Evolutionary conservation across 2,113 vertebrate genomes (phyloP), one percentile per base, ranked within the genome.

Genomic region (Dasyornis broadbenti): DNA sequence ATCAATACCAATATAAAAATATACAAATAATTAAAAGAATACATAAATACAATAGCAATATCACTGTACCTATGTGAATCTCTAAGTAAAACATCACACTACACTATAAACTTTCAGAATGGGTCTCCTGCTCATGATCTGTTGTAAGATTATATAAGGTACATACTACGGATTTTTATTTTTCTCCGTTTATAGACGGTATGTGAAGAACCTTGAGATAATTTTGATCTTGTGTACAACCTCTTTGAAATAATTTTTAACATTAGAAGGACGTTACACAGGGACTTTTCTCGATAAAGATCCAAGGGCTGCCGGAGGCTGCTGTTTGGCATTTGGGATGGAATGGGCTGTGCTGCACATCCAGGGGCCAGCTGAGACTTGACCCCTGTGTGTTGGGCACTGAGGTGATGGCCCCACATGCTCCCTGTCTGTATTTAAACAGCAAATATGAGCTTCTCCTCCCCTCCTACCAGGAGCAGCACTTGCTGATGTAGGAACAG

Each of bases 391-490:
- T 44, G 27, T 3, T 76, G 61, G 24, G 50, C 61, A 5, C 53
- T 20, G 52, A 50, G 54, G 5, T 44, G 28, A 42, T 84, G 76
- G 86, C 76, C 63, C 42, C 28, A 9, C 27, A 11, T 59, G 69
- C 49, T 77, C 82, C 47, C 81, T 68, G 21, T 10, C 44, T 71
- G 56, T 80, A 88, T 88, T 95, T 92, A 79, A 93, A 92, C 64
- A 88, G 69, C 40, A 91, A 54, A 66, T 39, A 86, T 0, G 45
- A 83, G 59, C 49, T 91, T 86, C 72, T 88, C 50, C 76, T 90
- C 52, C 57, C 65, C 82, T 86, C 64, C 5, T 11, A 13, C 11
- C 45, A 61, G n/a, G 14, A 91, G 54, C 65, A 54, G 44, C 31
- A 42, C 52, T 20, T 82, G 78, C 82, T 95, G 78, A n/a, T 63